Evolutionary conservation across 92 coral and sea anemone species (phyloP), one percentile per base, ranked within the genome.

Genomic region (Actinostola sp.): DNA sequence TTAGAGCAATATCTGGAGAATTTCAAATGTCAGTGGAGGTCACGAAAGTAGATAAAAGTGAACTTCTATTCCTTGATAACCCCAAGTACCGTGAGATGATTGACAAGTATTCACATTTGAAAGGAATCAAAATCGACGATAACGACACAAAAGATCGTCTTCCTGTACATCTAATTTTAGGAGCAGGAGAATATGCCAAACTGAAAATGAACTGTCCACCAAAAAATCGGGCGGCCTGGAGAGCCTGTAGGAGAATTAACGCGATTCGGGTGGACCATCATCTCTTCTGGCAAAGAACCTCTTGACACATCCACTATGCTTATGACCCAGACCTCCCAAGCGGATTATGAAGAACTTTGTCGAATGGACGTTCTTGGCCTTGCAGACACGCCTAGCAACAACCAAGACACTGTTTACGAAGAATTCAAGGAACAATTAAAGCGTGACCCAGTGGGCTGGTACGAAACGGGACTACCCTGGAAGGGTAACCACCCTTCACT

Each of bases 381-480:
- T 7, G 9, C 5, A 8, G 59, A 52, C 17, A 4, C 59, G 5
- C 21, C 5, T 4, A 20, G 21, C 13, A 17, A 17, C 9, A 24
- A 9, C 6, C 59, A 52, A 20, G 59, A 52, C 24, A 24, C 6
- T 52, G 28, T n/a, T 5, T 52, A 39, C 14, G 21, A 52, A 24
- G 23, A 9, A 52, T 52, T 52, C 28, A 52, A 52, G 17, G 13
- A 52, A 24, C 59, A 52, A 17, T 7, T 52, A 52, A 20, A n/a
- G 23, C 5, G 59, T 5, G 28, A 24, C 17, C 13, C 10, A 20
- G 59, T 5, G 21, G 59, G 59, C 13, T 52, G 59, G 59, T 52
- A 52, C 59, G 23, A 52, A 52, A 52, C 59, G 9, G 28, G 59
- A 8, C 59, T 52, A 20, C 23, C 23, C 6, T 52, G 59, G 59